Conservation (phyloP, 1,140 invertebrate genomes). For the Elysia chlorotica region DNA sequence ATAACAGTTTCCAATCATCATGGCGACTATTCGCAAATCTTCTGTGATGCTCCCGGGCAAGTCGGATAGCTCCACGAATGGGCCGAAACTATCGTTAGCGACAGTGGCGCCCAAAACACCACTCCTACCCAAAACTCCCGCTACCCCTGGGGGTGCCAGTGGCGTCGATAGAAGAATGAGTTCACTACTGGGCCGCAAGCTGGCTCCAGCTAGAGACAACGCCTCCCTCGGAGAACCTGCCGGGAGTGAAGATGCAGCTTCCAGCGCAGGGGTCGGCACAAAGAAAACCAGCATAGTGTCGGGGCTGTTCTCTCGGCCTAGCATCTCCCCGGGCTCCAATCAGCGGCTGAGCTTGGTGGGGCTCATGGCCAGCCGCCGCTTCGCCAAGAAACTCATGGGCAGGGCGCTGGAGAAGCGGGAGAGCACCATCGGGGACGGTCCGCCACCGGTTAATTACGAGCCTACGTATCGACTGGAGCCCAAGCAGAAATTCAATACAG, state of each 20-base stretch:
- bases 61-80: too few species aligned
- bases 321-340: background rate
- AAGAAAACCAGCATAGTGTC: background rate
- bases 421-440: background rate
- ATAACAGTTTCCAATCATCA: too few species aligned
- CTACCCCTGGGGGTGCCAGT: background rate
- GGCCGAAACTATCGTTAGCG: too few species aligned
- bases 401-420: background rate
- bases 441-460: slow-evolving; percentile 6
- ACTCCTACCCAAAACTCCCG: background rate
- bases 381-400: background rate
- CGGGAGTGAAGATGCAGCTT: too few species aligned
- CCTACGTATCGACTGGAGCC: slow-evolving; percentile 51
- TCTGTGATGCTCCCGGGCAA: too few species aligned
- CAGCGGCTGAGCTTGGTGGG: background rate
- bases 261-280: background rate
- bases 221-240: background rate
- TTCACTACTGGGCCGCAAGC: background rate
- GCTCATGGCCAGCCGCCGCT: background rate
- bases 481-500: slow-evolving; percentile 12
- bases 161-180: background rate
- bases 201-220: background rate
- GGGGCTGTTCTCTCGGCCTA: background rate
- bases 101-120: too few species aligned
- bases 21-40: too few species aligned